Percentiles rank a stretch among this genome's conserved stretches.
phyloP scores from a whole-genome alignment of 1,140 invertebrate genomes.

The Latrodectus geometricus region DNA sequence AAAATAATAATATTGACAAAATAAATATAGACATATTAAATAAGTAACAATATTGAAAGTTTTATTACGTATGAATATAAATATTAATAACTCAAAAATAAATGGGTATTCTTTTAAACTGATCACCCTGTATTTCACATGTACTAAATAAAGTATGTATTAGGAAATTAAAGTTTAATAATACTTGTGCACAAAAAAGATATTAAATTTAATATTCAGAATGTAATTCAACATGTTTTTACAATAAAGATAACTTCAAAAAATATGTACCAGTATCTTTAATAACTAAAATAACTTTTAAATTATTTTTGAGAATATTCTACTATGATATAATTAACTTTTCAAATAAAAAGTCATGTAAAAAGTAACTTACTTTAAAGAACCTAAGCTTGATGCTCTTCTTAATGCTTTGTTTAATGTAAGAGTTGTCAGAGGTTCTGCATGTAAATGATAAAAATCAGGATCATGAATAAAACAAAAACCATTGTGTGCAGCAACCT shows the following conservation, averaged over 20 bases:
- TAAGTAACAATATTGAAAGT: too few species aligned
- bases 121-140: too few species aligned
- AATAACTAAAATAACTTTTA: background rate
- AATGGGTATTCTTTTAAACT: too few species aligned
- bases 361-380: conserved; percentile 9
- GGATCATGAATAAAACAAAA: conserved; percentile 54
- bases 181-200: too few species aligned
- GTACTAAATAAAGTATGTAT: too few species aligned
- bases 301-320: background rate
- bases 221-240: background rate
- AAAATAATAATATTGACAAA: too few species aligned
- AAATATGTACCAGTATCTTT: background rate
- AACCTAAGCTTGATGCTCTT: conserved; percentile 37
- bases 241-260: background rate
- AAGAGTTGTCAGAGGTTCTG: conserved; percentile 19
- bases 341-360: background rate
- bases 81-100: too few species aligned
- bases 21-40: too few species aligned
- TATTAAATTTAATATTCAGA: background rate
- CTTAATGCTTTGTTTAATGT: conserved; percentile 4
- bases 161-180: too few species aligned
- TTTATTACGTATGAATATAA: too few species aligned
- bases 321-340: background rate
- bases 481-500: conserved; percentile 50
- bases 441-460: conserved; percentile 44